phyloP scores from a whole-genome alignment of 2,797 vertebrate genomes.

The Rhinella marina region DNA sequence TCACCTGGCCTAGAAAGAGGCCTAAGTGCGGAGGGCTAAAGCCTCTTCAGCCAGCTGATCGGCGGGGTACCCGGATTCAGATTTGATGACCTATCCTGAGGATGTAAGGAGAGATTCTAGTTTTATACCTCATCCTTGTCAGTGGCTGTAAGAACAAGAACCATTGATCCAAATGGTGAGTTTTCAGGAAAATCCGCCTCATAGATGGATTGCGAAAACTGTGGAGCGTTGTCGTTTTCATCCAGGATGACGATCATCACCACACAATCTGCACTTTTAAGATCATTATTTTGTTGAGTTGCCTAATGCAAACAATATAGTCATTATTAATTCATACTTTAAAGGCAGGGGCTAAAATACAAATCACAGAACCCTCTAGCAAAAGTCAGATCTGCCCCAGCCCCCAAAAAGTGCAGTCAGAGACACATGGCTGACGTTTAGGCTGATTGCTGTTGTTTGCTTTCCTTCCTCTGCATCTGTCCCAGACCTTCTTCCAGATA shows the following conservation, averaged over 20 bases:
- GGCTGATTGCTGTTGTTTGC: background rate
- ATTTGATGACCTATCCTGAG: too few species aligned
- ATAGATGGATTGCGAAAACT: conserved; percentile 71
- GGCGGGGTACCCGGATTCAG: too few species aligned
- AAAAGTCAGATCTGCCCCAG: background rate
- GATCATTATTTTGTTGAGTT: conserved; percentile 71
- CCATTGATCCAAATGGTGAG: conserved; percentile 65
- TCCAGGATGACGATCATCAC: conserved; percentile 76
- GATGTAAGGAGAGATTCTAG: background rate
- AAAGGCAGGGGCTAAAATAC: background rate
- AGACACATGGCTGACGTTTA: background rate
- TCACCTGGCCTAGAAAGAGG: too few species aligned
- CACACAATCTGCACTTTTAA: conserved; percentile 72
- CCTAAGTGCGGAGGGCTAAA: too few species aligned
- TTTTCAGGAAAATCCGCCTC: conserved; percentile 73
- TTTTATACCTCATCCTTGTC: conserved; percentile 77
- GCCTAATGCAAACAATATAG: conserved; percentile 69
- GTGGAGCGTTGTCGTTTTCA: conserved; percentile 74
- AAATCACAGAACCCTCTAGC: background rate
- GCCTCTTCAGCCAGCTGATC: too few species aligned
- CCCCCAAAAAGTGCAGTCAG: background rate
- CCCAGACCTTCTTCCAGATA: background rate
- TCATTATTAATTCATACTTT: background rate
- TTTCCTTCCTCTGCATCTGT: background rate
- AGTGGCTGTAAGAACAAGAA: conserved; percentile 71